Percentiles rank a stretch among this genome's conserved stretches.
These are phyloP conservation scores for Pelagia noctiluca DNA, from an alignment of 30 jellyfish, hydroid and myxozoan genomes.

Conservation along the genomic window DNA sequence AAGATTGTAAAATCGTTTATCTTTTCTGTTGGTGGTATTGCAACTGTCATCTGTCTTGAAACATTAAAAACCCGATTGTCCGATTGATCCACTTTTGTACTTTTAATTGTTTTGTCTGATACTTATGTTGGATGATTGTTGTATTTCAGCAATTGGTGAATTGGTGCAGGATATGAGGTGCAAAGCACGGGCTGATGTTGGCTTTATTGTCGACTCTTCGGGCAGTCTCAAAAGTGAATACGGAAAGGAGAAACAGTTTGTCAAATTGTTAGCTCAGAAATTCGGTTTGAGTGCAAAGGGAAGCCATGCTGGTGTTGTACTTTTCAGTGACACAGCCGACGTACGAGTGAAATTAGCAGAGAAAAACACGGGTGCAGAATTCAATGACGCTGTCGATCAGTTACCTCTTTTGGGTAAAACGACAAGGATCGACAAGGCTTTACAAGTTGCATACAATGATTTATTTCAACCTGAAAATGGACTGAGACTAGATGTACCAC, in stretches of 20 bases:
- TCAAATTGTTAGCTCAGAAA: conserved; percentile 46
- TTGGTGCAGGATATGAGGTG: neutral
- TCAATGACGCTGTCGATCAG: conserved; percentile 12
- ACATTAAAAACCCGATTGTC: too few species aligned
- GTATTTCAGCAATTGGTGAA: too few species aligned
- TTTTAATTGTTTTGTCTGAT: too few species aligned
- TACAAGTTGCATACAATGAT: conserved; percentile 11
- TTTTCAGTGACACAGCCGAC: conserved; percentile 26
- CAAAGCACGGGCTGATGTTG: conserved; percentile 65
- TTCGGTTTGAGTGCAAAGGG: conserved; percentile 15
- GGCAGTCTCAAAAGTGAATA: conserved; percentile 67
- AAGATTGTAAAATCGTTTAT: too few species aligned
- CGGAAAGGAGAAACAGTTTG: conserved; percentile 68
- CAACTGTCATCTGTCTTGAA: too few species aligned
- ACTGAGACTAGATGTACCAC: conserved; percentile 34
- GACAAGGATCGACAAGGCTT: conserved; percentile 42
- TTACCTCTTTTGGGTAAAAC: conserved; percentile 24
- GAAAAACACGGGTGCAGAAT: conserved; percentile 3
- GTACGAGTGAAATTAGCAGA: conserved; percentile 11
- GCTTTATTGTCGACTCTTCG: conserved; percentile 72
- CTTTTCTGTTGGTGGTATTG: too few species aligned
- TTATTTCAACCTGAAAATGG: conserved; percentile 10
- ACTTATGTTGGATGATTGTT: too few species aligned
- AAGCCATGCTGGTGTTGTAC: conserved; percentile 35
- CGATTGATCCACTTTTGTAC: too few species aligned